These are phyloP conservation scores for Lophochroa leadbeateri DNA, from an alignment of 2,113 vertebrate genomes.

Conservation along the genomic window DNA sequence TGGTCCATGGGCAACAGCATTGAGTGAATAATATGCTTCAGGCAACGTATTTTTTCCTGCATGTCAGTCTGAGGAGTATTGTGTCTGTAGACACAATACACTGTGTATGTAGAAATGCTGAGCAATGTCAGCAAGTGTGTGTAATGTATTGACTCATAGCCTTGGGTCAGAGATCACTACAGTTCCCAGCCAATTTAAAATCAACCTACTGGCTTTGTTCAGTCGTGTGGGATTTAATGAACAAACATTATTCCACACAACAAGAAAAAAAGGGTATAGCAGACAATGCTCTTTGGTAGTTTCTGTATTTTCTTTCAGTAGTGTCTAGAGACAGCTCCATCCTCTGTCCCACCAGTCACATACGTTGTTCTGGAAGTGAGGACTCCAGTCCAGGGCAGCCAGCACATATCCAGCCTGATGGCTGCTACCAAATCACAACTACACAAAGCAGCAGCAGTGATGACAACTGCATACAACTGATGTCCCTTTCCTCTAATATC, in stretches of 20 bases:
- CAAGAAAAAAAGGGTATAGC: background rate
- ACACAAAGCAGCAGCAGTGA: background rate
- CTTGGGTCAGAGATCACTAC: background rate
- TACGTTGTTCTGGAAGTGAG: background rate
- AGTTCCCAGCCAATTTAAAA: background rate
- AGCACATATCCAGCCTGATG: accelerated
- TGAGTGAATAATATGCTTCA: background rate
- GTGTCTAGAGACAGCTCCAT: background rate
- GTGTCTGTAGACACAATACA: background rate
- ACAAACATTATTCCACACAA: background rate
- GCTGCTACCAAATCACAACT: background rate
- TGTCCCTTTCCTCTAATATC: too few species aligned
- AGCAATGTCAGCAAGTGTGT: background rate
- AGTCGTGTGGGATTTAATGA: background rate
- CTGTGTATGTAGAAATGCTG: background rate
- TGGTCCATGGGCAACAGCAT: background rate
- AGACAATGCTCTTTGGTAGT: background rate
- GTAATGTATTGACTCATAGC: background rate
- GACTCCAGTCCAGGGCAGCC: background rate
- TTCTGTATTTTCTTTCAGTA: background rate
- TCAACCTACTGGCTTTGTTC: background rate
- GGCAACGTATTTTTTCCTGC: background rate
- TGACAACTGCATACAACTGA: background rate
- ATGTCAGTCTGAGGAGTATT: background rate
- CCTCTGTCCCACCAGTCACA: background rate